These are phyloP conservation scores for Zaprionus inermis DNA, from an alignment of 1,140 invertebrate species.

Conservation along the genomic window DNA sequence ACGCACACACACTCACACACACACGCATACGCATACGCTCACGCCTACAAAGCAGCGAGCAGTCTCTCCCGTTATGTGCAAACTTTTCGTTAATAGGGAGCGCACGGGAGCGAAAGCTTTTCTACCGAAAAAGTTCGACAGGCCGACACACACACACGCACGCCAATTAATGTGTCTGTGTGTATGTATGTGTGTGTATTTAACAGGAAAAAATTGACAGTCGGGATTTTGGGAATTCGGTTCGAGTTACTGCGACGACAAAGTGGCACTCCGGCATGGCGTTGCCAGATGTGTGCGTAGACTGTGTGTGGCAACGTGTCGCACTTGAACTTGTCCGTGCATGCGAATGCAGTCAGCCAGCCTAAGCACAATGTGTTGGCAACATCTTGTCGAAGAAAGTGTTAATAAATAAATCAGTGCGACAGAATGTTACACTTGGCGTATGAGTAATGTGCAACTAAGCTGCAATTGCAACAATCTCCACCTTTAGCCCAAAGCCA, in stretches of 20 bases:
- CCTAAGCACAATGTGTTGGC: no score
- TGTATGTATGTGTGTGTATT: constrained; percentile 48
- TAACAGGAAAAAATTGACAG: constrained; percentile 74
- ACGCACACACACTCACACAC: constrained; percentile 7
- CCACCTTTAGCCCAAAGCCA: no score
- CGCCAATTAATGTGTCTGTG: constrained; percentile 1
- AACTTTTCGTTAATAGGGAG: constrained; percentile 47
- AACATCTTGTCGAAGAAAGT: neutral
- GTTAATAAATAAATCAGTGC: neutral
- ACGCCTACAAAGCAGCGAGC: constrained; percentile 1
- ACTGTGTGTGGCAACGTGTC: constrained; percentile 41
- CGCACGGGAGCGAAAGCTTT: constrained; percentile 72
- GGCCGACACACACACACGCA: constrained; percentile 20
- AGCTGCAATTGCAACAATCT: neutral
- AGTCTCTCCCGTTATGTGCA: constrained; percentile 46
- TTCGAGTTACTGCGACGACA: constrained; percentile 45
- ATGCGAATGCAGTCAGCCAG: constrained; percentile 15
- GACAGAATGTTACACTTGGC: constrained; percentile 5
- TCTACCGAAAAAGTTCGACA: constrained; percentile 56
- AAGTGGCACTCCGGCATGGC: constrained; percentile 23
- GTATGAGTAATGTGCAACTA: constrained; percentile 1
- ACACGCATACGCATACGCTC: constrained; percentile 9
- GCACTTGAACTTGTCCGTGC: constrained; percentile 66
- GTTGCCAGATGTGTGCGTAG: constrained; percentile 65
- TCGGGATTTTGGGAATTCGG: constrained; percentile 74